Evolutionary conservation across 2,113 vertebrate genomes (phyloP), one percentile per base, ranked within the genome.

Genomic region (Pteronura brasiliensis): DNA sequence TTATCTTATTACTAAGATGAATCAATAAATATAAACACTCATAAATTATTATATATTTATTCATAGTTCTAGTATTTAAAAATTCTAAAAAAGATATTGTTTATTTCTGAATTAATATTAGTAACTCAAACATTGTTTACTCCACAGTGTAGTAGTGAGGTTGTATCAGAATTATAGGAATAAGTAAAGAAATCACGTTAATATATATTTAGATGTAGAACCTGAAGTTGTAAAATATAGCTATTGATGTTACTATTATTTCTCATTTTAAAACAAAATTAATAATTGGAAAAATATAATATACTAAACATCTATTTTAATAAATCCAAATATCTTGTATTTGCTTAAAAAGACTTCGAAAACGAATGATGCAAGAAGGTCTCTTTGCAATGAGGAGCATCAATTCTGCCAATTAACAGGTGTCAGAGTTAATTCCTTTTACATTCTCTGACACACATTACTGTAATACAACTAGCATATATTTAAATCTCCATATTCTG

Each of bases 361-460:
- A 88, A 98, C 89, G n/a, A 97, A 92, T 96, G 39, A 98, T 96
- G 14, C 39, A 67, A 94, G 69, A 94, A 65, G 92, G 34, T 31
- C 61, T 93, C 36, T 65, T 96, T 97, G 93, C 95, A 97, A 83
- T 12, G 65, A 89, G 17, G 47, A 44, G 72, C 80, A 55, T 93
- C 25, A 93, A 82, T 95, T 98, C 86, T 98, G 79, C 67, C 90
- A 97, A 89, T 92, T 98, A 94, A 0, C 0, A 90, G 76, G 47
- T 4, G 6, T 94, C 95, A 94, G 96, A 96, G 67, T 96, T 97
- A 97, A 98, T 98, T 98, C 91, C 15, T 80, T 96, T 93, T 90
- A 96, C 83, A 72, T 88, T 79, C 23, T 98, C 49, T 96, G 39
- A 96, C 91, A 96, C 47, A 89, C 12, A 84, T 88, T 97, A 90